Conservation (phyloP, 2,797 vertebrate genomes). For the Eremophila alpestris region DNA sequence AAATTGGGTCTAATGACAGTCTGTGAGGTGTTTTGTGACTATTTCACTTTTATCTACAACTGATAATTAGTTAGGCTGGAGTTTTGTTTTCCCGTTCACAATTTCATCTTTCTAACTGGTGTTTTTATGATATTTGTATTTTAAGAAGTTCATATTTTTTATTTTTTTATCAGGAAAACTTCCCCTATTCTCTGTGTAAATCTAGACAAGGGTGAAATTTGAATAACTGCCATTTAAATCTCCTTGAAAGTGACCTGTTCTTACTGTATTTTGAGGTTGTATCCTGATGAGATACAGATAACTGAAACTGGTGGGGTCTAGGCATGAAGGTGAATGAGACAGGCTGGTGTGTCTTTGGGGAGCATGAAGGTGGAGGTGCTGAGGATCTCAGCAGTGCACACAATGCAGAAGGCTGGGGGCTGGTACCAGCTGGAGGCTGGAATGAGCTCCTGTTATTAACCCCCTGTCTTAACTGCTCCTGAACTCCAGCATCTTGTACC, state of each 20-base stretch:
- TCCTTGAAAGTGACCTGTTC: neutral
- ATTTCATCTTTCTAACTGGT: neutral
- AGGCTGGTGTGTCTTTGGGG: neutral
- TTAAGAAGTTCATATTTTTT: neutral
- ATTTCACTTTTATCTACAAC: neutral
- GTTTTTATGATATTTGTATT: neutral
- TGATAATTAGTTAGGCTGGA: neutral
- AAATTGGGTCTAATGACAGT: neutral
- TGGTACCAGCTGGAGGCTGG: neutral
- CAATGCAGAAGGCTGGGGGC: neutral
- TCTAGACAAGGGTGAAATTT: neutral
- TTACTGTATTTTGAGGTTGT: neutral
- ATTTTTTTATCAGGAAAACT: neutral
- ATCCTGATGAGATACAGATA: neutral
- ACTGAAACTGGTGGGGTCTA: neutral
- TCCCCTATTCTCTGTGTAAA: neutral
- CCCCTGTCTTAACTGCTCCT: neutral
- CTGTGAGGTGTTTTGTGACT: accelerated
- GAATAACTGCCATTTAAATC: neutral
- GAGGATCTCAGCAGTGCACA: neutral
- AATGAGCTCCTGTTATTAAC: neutral
- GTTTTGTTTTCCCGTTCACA: neutral
- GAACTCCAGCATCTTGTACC: neutral
- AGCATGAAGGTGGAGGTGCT: neutral
- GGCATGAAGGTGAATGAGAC: neutral